Conservation (phyloP, 2,888 invertebrate species). For the Drymonia ruficornis region DNA sequence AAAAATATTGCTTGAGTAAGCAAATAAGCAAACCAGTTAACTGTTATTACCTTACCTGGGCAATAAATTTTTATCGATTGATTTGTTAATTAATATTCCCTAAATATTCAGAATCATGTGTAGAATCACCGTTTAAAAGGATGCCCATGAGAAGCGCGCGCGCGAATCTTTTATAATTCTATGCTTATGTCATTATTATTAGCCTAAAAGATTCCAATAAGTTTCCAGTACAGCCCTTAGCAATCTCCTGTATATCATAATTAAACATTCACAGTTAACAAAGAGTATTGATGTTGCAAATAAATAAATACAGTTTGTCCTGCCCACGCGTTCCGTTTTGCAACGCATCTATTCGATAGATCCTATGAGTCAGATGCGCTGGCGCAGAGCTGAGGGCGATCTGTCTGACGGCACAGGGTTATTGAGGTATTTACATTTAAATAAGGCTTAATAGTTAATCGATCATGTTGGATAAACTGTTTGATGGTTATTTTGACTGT, state of each 20-base stretch:
- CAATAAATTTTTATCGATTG: too few species aligned
- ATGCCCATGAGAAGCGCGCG: too few species aligned
- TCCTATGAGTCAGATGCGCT: conserved; percentile 51
- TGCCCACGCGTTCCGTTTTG: conserved; percentile 60
- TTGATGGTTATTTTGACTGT: conserved; percentile 4
- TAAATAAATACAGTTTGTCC: conserved; percentile 53
- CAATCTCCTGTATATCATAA: conserved; percentile 12
- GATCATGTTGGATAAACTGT: conserved; percentile 14
- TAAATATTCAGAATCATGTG: too few species aligned
- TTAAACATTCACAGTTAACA: conserved; percentile 39
- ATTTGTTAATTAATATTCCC: too few species aligned
- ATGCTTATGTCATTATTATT: too few species aligned
- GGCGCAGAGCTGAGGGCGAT: conserved; percentile 26
- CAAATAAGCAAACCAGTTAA: too few species aligned
- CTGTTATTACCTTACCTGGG: too few species aligned
- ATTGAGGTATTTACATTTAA: conserved; percentile 37
- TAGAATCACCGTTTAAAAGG: too few species aligned
- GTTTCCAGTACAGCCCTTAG: neutral
- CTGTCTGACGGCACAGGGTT: conserved; percentile 39
- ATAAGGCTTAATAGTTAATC: conserved; percentile 36
- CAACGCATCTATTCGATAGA: conserved; percentile 74
- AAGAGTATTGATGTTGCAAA: conserved; percentile 49
- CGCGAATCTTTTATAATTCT: too few species aligned
- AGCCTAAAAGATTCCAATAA: too few species aligned
- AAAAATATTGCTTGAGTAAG: too few species aligned